Evolutionary conservation across 2,797 vertebrate genomes (phyloP), one percentile per base, ranked within the genome.

Genomic region (Macropus fuliginosus): DNA sequence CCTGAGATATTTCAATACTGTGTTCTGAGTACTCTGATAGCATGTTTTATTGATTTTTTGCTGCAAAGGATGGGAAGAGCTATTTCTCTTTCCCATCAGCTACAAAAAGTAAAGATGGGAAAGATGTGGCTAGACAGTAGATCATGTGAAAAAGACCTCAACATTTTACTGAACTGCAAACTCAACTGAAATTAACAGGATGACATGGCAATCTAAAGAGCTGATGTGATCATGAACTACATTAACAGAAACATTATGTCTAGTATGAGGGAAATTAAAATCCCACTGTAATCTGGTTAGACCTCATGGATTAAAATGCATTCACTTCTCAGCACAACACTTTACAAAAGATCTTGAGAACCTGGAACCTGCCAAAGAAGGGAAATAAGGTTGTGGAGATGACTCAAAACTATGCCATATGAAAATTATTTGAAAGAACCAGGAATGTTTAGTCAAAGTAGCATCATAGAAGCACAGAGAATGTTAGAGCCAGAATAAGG

Each of bases 1-100:
- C 94, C 97, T 92, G 96, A 98, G 98, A 98, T 97, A 98, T 98
- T 98, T 98, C 98, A 98, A 95, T 97, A 97, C 94, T 96, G 95
- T 95, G 93, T 96, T 97, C 94, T 92, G 97, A 98, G 97, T 97
- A 96, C 66, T 96, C 94, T 92, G 55, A 97, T 94, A 96, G 66
- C 97, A 96, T 96, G 96, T 96, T 96, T 95, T 97, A 98, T 98
- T 11, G 97, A 98, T 98, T 98, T 98, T 98, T 98, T 98, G 98
- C 96, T 98, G 95, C 94, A 90, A 92, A 95, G 55, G 91, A 92
- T 92, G 74, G 91, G 74, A 96, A 97, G 94, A 96, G 95, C 96
- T 95, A 97, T 94, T 95, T 97, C 97, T 98, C 93, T 96, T 96
- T 90, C 97, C 96, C 98, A 95, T 98, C 98, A 98, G 98, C 92